Evolutionary conservation across 1,140 invertebrate species (phyloP), one percentile per base, ranked within the genome.

Genomic region (Caenorhabditis inopinata): DNA sequence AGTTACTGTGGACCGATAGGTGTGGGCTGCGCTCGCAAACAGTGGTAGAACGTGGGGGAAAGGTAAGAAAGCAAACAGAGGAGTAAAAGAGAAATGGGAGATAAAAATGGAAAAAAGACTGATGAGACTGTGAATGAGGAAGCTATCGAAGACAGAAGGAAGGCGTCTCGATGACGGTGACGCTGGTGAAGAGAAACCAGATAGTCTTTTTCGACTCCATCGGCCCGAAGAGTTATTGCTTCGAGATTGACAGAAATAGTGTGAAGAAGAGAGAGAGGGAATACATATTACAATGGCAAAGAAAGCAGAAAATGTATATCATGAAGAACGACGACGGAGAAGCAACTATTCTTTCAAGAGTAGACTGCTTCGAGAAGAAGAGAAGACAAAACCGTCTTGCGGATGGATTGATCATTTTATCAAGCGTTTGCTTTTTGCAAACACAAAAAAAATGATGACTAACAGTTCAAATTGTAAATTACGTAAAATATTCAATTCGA

Each of bases 81-180:
- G 58, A 68, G n/a, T n/a, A n/a, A 68, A 16, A 58, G 11, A 6
- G n/a, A 68, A 16, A 9, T 9, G 58, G n/a, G 32, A 42, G 38
- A 42, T 5, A 42, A 42, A 42, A 29, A 68, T 21, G 5, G n/a
- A 21, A 68, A 38, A 68, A 38, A 58, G 32, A 42, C 18, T 4
- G 51, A 62, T n/a, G 18, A 42, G 29, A 68, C 23, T 38, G 58
- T 42, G 32, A 42, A 68, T 42, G 58, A 38, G 58, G 58, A 42
- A 42, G 58, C 32, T n/a, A 16, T 68, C 21, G 58, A 68, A 68
- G 58, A 68, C 58, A 68, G 29, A 68, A 68, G 58, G 51, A 51
- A 51, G 48, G 48, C 48, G 51, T 29, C 51, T 14, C 35, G 27
- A 38, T 68, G 58, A 68, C 32, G 58, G 23, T 12, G 51, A 58